phyloP scores from a whole-genome alignment of 2,888 invertebrate genomes.

The Gastracanthus pulcherrimus region DNA sequence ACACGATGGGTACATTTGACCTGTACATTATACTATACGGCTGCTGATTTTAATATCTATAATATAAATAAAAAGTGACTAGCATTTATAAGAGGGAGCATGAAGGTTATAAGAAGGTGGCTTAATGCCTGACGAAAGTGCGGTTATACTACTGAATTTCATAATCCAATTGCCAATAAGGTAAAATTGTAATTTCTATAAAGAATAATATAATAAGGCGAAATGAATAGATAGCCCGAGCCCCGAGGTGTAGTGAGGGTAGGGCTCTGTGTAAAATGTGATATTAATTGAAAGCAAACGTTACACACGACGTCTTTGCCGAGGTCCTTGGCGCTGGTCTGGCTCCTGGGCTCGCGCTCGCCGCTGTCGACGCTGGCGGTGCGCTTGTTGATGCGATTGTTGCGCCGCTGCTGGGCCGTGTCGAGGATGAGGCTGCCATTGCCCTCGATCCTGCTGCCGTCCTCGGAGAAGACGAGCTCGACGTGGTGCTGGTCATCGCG shows the following conservation, averaged over 20 bases:
- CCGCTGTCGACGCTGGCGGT: conserved; percentile 56
- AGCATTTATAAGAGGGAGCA: no score
- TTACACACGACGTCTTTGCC: conserved; percentile 43
- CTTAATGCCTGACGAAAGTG: no score
- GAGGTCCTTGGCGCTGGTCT: conserved; percentile 6
- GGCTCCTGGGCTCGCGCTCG: neutral
- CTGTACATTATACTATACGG: no score
- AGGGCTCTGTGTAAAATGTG: no score
- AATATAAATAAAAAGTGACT: no score
- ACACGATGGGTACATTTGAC: no score
- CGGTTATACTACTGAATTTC: no score
- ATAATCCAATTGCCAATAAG: no score
- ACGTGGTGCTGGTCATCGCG: conserved; percentile 63
- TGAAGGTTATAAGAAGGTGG: no score
- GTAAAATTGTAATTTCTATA: no score
- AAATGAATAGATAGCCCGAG: neutral
- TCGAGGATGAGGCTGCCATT: conserved; percentile 67
- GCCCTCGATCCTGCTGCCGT: conserved; percentile 57
- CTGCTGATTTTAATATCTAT: no score
- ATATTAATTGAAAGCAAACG: neutral
- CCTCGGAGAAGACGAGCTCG: conserved; percentile 41
- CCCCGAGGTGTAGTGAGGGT: no score
- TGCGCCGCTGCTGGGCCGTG: conserved; percentile 56
- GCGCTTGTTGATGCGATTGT: conserved; percentile 62
- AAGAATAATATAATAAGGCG: neutral